Evolutionary conservation across 2,113 vertebrate genomes (phyloP).

Genomic region (Hippocampus mohnikei): DNA sequence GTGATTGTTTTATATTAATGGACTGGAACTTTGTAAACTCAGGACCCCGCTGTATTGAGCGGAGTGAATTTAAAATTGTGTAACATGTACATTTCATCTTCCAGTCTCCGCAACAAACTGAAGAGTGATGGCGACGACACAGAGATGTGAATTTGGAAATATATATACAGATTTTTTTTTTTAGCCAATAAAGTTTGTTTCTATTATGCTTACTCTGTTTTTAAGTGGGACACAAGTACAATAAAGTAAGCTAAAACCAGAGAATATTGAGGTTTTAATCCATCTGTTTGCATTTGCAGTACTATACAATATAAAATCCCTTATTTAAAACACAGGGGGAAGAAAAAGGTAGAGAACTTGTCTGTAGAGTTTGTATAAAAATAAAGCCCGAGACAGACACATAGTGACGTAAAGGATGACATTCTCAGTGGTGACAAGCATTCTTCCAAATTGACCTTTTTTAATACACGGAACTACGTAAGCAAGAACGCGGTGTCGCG

Average conservation of each 20-base stretch:
- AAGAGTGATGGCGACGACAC: slow-evolving; percentile 34
- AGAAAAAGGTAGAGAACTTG: slow-evolving; percentile 58
- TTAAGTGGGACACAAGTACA: not conserved
- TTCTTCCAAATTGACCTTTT: slow-evolving; percentile 13
- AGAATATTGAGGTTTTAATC: slow-evolving; percentile 64
- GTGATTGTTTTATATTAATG: not conserved
- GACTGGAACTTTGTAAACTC: not conserved
- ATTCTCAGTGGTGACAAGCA: slow-evolving; percentile 16
- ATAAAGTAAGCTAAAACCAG: not conserved
- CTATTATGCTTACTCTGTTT: not conserved
- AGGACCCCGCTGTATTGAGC: not conserved
- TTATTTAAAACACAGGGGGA: slow-evolving; percentile 52
- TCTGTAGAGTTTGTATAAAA: slow-evolving; percentile 28
- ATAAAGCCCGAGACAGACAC: slow-evolving; percentile 23
- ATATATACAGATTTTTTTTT: not conserved
- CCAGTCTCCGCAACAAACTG: slow-evolving; percentile 64
- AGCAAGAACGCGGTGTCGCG: slow-evolving; percentile 16
- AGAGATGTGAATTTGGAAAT: slow-evolving; percentile 26
- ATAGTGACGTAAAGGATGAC: slow-evolving; percentile 16
- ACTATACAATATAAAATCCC: slow-evolving; percentile 65
- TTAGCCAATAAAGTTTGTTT: slow-evolving; percentile 33
- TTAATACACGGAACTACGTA: slow-evolving; percentile 23
- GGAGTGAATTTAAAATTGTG: not conserved
- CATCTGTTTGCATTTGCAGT: slow-evolving; percentile 69
- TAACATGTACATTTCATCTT: not conserved